These are phyloP conservation scores for Nansenia antarctica DNA, from an alignment of 2,113 vertebrate species.

Conservation along the genomic window DNA sequence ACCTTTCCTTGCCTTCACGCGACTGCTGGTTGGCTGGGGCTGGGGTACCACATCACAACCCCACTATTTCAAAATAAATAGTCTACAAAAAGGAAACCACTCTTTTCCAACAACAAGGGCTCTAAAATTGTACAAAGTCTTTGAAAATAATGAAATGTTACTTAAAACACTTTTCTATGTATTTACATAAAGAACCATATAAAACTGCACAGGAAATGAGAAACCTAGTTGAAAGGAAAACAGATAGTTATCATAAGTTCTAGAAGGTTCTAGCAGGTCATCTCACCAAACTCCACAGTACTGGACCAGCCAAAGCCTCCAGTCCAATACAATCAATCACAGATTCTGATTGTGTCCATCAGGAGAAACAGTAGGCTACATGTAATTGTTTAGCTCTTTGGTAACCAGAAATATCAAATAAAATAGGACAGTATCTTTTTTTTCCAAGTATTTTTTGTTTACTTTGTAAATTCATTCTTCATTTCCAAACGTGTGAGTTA, in stretches of 20 bases:
- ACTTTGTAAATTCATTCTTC: slow-evolving; percentile 55
- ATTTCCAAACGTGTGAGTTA: slow-evolving; percentile 53
- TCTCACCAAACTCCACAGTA: slow-evolving; percentile 46
- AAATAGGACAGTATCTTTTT: slow-evolving; percentile 61
- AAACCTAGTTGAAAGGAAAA: slow-evolving; percentile 78
- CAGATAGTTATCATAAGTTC: slow-evolving; percentile 61
- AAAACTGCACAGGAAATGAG: slow-evolving; percentile 78
- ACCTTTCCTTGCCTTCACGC: background rate
- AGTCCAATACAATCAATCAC: slow-evolving; percentile 17
- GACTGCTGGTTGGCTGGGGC: slow-evolving; percentile 29
- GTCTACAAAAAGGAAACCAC: slow-evolving; percentile 78
- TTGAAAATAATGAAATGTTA: slow-evolving; percentile 78
- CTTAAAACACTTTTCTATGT: slow-evolving; percentile 77
- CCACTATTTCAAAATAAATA: slow-evolving; percentile 89
- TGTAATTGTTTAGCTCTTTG: slow-evolving; percentile 67
- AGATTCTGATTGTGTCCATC: slow-evolving; percentile 41
- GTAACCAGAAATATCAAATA: slow-evolving; percentile 73
- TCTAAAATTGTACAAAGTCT: slow-evolving; percentile 83
- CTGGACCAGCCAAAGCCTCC: slow-evolving; percentile 2
- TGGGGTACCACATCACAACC: slow-evolving; percentile 39
- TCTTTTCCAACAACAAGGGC: slow-evolving; percentile 59
- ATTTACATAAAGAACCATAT: slow-evolving; percentile 82
- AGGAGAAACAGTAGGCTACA: slow-evolving; percentile 65
- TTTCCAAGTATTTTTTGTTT: slow-evolving; percentile 69
- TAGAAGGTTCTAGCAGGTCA: slow-evolving; percentile 64